Evolutionary conservation across 2,113 vertebrate species (phyloP), one percentile per base, ranked within the genome.

Genomic region (Monopterus albus): DNA sequence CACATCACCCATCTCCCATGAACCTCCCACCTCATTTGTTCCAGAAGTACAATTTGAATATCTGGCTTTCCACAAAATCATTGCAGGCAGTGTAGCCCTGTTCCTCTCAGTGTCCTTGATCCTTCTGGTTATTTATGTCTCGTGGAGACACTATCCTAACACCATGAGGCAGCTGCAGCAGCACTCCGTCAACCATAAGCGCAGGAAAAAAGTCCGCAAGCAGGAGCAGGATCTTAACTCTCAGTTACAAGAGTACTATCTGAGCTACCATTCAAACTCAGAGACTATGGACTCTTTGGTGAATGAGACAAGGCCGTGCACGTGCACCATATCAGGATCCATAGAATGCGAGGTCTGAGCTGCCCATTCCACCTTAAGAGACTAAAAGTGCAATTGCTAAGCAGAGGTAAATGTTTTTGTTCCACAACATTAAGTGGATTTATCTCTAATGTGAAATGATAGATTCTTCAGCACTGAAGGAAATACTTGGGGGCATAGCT

Each of bases 291-390:
- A 97, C 93, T 92, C 97, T 86, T 91, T 96, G 33, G 96, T 96
- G 81, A 97, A 95, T 33, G 97, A 96, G 93, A 92, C 94, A 50
- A 93, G 95, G 75, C 95, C 95, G 66, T 98, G 96, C 95, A 98
- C 96, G 13, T 99, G 97, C 91, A 97, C 96, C 90, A 95, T 97
- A 90, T 98, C 97, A 79, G 96, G 96, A 93, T 96, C 96, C 92
- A 95, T 96, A 92, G 96, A 98, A 93, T 98, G 97, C 59, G 96
- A 99, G 94, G 97, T 99, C 94, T 96, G 95, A 97, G 92, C 88
- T 79, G 87, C 88, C 43, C 49, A 58, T 47, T 77, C 82, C 90
- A 92, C 93, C 92, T 72, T 89, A 93, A 94, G 92, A 93, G 63
- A 60, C 63, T 33, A 38, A 36, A 82, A 69, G 71, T 67, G 68